phyloP scores from a whole-genome alignment of 2,888 invertebrate species.

The Microctonus brassicae region DNA sequence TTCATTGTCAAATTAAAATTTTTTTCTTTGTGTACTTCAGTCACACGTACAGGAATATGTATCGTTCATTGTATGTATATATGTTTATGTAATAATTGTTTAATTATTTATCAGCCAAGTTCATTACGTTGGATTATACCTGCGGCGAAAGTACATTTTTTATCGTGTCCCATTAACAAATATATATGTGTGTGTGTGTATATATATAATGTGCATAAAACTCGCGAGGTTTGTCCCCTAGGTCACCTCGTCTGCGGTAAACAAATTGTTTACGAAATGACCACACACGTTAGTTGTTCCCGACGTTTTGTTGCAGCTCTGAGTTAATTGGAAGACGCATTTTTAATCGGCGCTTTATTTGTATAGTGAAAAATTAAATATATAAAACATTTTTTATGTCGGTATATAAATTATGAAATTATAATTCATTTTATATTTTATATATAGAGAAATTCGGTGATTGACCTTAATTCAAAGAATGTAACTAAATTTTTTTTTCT shows the following conservation, averaged over 20 bases:
- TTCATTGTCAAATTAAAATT: not conserved
- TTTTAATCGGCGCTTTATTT: slow-evolving; percentile 39
- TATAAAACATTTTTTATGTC: slow-evolving; percentile 3
- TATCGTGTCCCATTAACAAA: slow-evolving; percentile 53
- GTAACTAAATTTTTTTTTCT: not conserved
- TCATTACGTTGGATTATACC: slow-evolving; percentile 56
- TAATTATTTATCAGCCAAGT: slow-evolving; percentile 62
- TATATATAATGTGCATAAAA: not conserved
- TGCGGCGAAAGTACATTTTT: slow-evolving; percentile 56
- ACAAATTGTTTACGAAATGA: slow-evolving; percentile 61
- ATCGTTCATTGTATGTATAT: too few species aligned
- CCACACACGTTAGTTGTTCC: slow-evolving; percentile 10
- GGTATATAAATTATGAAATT: too few species aligned
- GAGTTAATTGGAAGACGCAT: slow-evolving; percentile 42
- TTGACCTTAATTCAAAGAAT: slow-evolving; percentile 1
- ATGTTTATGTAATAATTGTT: slow-evolving; percentile 56
- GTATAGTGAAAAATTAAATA: slow-evolving; percentile 26
- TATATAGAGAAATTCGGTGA: too few species aligned
- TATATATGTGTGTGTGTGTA: not conserved
- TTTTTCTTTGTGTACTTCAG: not conserved
- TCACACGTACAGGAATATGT: not conserved
- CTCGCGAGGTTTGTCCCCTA: slow-evolving; percentile 33
- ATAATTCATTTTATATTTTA: too few species aligned
- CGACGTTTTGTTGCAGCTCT: slow-evolving; percentile 33
- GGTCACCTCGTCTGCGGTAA: slow-evolving; percentile 38